Conservation (phyloP, 1,140 invertebrate genomes). For the Papilio machaon region DNA sequence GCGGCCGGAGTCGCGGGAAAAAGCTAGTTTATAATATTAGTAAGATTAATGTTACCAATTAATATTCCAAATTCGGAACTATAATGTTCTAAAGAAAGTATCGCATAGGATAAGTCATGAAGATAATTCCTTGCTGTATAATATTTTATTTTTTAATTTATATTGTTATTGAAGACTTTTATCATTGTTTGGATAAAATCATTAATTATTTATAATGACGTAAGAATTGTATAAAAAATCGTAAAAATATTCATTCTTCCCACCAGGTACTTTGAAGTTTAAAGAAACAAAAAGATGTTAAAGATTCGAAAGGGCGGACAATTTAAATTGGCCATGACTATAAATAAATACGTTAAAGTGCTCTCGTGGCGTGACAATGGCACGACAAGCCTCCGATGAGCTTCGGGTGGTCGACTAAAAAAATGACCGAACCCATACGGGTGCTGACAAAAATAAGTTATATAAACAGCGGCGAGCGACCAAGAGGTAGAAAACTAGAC, state of each 20-base stretch:
- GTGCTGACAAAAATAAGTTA: conserved; percentile 30
- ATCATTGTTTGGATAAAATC: not conserved
- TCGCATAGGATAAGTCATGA: too few relatives aligned
- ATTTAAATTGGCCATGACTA: conserved; percentile 12
- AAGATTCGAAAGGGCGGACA: not conserved
- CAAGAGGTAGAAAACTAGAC: not conserved
- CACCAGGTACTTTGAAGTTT: not conserved
- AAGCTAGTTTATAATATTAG: too few relatives aligned
- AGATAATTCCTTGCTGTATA: too few relatives aligned
- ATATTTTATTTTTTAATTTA: too few relatives aligned
- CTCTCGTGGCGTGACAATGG: conserved; percentile 3
- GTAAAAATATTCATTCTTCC: not conserved
- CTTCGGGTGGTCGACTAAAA: conserved; percentile 33
- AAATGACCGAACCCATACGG: conserved; percentile 16
- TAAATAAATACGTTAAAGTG: conserved; percentile 24
- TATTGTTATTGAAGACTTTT: too few relatives aligned
- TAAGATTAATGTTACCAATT: too few relatives aligned
- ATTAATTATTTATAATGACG: not conserved
- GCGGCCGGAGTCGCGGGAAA: too few relatives aligned
- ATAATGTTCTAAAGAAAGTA: too few relatives aligned
- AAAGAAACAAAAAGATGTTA: not conserved
- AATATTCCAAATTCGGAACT: too few relatives aligned
- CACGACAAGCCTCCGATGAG: conserved; percentile 24
- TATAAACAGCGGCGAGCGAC: conserved; percentile 20
- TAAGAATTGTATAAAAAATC: not conserved